phyloP scores from a whole-genome alignment of 2,888 invertebrate genomes.

The Zeuzera pyrina region DNA sequence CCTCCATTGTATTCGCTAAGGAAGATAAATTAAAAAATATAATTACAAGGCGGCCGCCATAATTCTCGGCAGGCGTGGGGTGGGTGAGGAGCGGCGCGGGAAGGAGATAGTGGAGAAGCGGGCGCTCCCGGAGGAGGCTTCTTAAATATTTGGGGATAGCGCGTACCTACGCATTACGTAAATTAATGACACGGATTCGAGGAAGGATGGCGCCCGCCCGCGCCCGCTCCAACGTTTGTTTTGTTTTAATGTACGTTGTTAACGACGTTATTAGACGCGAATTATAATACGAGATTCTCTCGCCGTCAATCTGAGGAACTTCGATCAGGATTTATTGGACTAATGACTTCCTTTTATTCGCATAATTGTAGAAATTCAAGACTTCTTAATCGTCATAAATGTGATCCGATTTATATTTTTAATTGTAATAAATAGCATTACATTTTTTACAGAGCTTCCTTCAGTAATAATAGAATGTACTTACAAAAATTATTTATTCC shows the following conservation, averaged over 20 bases:
- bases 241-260: conserved; percentile 72
- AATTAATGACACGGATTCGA: conserved; percentile 74
- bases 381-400: conserved; percentile 42
- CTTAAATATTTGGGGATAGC: conserved; percentile 75
- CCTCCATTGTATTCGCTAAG: conserved; percentile 76
- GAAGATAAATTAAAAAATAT: conserved; percentile 82
- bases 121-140: conserved; percentile 72
- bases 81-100: conserved; percentile 37
- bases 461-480: no score
- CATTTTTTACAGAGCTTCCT: no score
- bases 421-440: no score
- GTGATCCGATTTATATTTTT: conserved; percentile 38
- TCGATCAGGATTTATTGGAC: conserved; percentile 50
- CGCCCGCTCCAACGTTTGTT: conserved; percentile 47
- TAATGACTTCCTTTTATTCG: conserved; percentile 63
- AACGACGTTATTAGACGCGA: conserved; percentile 69
- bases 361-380: conserved; percentile 60
- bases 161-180: conserved; percentile 74
- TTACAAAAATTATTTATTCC: no score
- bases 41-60: conserved; percentile 79
- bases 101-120: conserved; percentile 63
- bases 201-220: conserved; percentile 66
- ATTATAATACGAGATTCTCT: conserved; percentile 49
- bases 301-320: conserved; percentile 22
- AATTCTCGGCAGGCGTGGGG: conserved; percentile 69